These are phyloP conservation scores for Drosophila suboccidentalis DNA, from an alignment of 2,888 invertebrate species.

Conservation along the genomic window DNA sequence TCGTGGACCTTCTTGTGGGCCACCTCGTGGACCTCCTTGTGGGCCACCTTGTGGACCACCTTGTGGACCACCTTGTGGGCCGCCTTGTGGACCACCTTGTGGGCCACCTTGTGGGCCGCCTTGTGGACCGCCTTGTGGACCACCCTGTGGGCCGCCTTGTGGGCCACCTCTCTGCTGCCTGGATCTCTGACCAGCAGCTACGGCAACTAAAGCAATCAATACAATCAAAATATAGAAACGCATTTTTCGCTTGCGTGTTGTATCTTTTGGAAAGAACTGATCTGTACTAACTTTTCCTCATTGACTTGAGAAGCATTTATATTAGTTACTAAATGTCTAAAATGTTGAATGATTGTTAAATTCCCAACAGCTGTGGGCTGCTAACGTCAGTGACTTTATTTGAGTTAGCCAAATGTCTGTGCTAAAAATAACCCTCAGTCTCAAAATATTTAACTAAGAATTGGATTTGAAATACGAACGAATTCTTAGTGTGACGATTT, in stretches of 20 bases:
- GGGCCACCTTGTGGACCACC: neutral
- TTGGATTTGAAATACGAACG: neutral
- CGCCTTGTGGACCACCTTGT: neutral
- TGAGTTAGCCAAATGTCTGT: constrained; percentile 4
- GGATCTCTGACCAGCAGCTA: constrained; percentile 16
- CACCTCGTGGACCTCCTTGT: neutral
- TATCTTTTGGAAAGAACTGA: neutral
- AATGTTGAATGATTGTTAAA: neutral
- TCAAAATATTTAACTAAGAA: neutral
- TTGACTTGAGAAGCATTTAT: constrained; percentile 2
- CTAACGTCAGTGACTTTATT: constrained; percentile 9
- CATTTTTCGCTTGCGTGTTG: constrained; percentile 19
- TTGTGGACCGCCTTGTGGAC: neutral
- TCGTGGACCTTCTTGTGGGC: neutral
- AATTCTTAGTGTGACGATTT: neutral
- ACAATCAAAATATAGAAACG: constrained; percentile 23
- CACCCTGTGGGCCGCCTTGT: neutral
- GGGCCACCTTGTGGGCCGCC: neutral
- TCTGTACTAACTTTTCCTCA: constrained; percentile 3
- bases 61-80: neutral
- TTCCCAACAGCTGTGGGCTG: constrained; percentile 30
- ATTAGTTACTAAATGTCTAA: neutral
- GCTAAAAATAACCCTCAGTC: neutral
- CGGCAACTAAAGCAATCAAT: constrained; percentile 13
- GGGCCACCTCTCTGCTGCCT: neutral